Evolutionary conservation across 2,113 vertebrate genomes (phyloP).

Genomic region (Columbina picui): DNA sequence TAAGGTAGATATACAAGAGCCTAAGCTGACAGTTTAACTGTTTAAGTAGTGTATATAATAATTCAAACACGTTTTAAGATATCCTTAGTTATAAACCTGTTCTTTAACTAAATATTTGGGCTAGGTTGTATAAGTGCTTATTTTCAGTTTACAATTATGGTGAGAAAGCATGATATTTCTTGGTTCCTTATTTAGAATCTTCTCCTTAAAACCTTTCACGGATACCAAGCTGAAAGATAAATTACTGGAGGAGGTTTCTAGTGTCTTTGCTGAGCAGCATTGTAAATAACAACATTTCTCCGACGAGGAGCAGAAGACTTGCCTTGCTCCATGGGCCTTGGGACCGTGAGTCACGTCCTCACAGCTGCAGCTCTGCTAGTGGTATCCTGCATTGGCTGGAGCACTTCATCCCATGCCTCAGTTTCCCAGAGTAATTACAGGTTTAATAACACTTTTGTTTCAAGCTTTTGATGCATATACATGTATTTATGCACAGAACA

Average conservation of each 20-base stretch:
- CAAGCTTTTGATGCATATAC: rapidly evolving
- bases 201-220: slow-evolving; percentile 67
- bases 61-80: slow-evolving; percentile 75
- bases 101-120: slow-evolving; percentile 81
- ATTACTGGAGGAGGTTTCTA: neutral
- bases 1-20: slow-evolving; percentile 81
- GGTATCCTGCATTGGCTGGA: neutral
- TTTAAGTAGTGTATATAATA: slow-evolving; percentile 80
- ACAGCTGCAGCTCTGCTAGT: neutral
- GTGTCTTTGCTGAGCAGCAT: neutral
- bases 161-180: slow-evolving; percentile 61
- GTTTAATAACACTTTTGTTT: neutral
- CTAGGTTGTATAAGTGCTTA: slow-evolving; percentile 71
- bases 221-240: slow-evolving; percentile 18
- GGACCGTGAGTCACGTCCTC: rapidly evolving
- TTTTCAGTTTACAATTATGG: slow-evolving; percentile 73
- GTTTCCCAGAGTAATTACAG: neutral
- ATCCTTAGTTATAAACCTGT: slow-evolving; percentile 72
- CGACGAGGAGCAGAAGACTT: neutral
- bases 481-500: no score
- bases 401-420: neutral
- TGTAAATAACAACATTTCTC: neutral
- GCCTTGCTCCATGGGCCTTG: neutral
- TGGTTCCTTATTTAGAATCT: slow-evolving; percentile 65
- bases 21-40: slow-evolving; percentile 81